These are phyloP conservation scores for Hippocampus mohnikei DNA, from an alignment of 2,113 vertebrate genomes.

Conservation along the genomic window DNA sequence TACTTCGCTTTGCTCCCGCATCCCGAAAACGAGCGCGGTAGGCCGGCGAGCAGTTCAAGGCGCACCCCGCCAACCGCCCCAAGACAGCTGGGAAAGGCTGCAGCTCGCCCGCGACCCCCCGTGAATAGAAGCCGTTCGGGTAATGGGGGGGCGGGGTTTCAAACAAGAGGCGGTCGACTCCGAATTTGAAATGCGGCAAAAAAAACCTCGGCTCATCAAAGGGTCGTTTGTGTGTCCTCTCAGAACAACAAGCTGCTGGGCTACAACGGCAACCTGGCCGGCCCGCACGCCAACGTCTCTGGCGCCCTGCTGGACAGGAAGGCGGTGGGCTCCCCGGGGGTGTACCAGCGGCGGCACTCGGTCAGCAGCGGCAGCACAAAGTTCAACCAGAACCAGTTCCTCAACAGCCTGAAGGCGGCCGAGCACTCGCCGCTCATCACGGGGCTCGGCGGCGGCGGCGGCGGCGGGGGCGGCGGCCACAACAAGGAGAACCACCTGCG, in stretches of 20 bases:
- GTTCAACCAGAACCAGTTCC: slow-evolving; percentile 93
- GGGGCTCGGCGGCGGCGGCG: slow-evolving; percentile 64
- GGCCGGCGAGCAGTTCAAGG: no score
- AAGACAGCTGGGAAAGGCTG: no score
- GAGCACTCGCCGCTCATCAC: slow-evolving; percentile 75
- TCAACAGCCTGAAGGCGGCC: slow-evolving; percentile 83
- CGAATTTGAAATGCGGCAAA: background rate
- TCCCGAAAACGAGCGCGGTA: no score
- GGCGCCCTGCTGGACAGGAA: slow-evolving; percentile 98
- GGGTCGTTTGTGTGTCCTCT: slow-evolving; percentile 16
- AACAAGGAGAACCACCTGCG: slow-evolving; percentile 92
- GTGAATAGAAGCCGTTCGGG: no score
- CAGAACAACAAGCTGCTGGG: slow-evolving; percentile 94
- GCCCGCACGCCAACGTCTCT: slow-evolving; percentile 72
- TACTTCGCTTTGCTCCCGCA: no score
- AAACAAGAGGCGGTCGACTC: no score
- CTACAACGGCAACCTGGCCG: slow-evolving; percentile 77
- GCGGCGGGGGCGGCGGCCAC: slow-evolving; percentile 52
- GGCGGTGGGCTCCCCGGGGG: slow-evolving; percentile 90
- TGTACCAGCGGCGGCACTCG: slow-evolving; percentile 90
- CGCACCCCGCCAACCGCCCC: no score
- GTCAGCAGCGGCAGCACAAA: slow-evolving; percentile 83
- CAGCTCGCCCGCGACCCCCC: no score
- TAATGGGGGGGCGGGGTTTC: no score
- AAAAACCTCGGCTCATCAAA: background rate